A percentile compares a stretch with the other conserved stretches of the same genome.
phyloP scores from a whole-genome alignment of 1,140 invertebrate genomes.

The Plectrocnemia conspersa region DNA sequence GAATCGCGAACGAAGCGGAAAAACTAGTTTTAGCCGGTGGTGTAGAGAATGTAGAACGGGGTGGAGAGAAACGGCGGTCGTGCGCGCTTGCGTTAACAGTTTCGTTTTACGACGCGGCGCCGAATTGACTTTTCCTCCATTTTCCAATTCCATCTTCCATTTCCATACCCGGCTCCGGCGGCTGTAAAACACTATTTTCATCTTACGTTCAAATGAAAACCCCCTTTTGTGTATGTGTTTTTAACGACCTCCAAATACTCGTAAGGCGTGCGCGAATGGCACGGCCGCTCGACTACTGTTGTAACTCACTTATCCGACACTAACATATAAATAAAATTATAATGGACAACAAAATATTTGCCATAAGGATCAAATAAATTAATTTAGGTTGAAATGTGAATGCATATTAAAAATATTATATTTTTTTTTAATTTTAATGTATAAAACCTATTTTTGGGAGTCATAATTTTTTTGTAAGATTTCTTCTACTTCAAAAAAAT shows the following conservation, averaged over 20 bases:
- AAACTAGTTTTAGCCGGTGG: no score
- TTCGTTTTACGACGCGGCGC: constrained; percentile 10
- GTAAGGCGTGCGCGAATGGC: constrained; percentile 16
- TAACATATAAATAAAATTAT: no score
- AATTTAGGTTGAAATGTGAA: no score
- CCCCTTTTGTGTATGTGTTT: constrained; percentile 36
- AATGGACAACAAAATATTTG: no score
- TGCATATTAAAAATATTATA: no score
- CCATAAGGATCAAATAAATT: no score
- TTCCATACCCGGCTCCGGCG: constrained; percentile 14
- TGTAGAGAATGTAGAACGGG: not conserved
- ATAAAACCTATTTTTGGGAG: no score
- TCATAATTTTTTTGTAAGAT: no score
- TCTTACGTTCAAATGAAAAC: constrained; percentile 34
- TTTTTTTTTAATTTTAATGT: no score
- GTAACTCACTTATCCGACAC: no score
- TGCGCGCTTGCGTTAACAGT: not conserved
- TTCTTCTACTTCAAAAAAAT: no score
- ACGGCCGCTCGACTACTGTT: not conserved
- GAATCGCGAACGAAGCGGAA: no score
- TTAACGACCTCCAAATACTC: constrained; percentile 34
- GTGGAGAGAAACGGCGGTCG: not conserved
- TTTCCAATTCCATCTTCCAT: constrained; percentile 22
- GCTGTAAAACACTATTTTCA: constrained; percentile 32
- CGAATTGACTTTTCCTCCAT: constrained; percentile 21